A percentile compares a stretch with the other conserved stretches of the same genome.
Evolutionary conservation across 2,113 vertebrate genomes (phyloP).

Genomic region (Rallus limicola): DNA sequence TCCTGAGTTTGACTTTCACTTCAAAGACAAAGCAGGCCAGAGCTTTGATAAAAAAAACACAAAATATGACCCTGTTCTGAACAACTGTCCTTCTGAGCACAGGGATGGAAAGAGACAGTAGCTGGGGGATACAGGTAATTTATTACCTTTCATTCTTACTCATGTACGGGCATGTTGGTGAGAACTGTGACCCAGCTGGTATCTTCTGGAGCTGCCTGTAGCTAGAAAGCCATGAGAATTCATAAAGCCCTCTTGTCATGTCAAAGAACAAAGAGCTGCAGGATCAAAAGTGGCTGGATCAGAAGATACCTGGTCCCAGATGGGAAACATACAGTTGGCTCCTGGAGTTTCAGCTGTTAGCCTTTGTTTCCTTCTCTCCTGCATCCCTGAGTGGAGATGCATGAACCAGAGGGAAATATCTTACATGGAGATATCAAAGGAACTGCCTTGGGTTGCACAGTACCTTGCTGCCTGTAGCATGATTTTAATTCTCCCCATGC

Average conservation of each 20-base stretch:
- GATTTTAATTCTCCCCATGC: background rate
- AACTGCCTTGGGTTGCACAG: background rate
- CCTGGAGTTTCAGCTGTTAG: background rate
- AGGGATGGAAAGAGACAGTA: background rate
- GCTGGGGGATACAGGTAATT: background rate
- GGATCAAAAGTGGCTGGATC: background rate
- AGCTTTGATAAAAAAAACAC: background rate
- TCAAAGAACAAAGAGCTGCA: background rate
- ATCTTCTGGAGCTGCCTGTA: background rate
- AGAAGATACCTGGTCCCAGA: background rate
- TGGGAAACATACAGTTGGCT: background rate
- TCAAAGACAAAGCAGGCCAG: background rate
- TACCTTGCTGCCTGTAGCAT: background rate
- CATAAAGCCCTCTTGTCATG: background rate
- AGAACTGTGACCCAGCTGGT: background rate
- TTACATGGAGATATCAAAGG: background rate
- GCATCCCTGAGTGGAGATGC: background rate
- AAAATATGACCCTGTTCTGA: background rate
- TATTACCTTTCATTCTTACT: background rate
- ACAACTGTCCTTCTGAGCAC: background rate
- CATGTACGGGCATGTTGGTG: rapidly evolving
- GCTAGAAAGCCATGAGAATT: background rate
- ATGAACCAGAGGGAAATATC: background rate
- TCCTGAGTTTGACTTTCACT: background rate
- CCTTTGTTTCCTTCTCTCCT: background rate